Evolutionary conservation across 1,140 invertebrate species (phyloP).

Genomic region (Drosophila serrata): DNA sequence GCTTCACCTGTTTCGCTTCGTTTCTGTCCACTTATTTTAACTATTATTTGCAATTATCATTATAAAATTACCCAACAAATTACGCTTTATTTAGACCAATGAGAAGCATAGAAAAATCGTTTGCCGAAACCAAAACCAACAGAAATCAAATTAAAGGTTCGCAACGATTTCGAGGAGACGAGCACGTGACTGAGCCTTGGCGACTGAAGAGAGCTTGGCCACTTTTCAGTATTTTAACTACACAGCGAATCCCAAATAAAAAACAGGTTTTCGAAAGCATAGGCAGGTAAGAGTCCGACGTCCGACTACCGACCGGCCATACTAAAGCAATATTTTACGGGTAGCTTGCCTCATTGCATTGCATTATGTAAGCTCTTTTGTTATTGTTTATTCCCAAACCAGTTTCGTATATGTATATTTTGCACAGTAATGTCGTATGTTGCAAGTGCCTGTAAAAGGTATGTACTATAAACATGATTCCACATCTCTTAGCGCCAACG

Average conservation of each 20-base stretch:
- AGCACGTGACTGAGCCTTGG: slow-evolving; percentile 42
- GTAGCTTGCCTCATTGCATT: slow-evolving; percentile 49
- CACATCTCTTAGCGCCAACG: slow-evolving; percentile 22
- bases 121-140: slow-evolving; percentile 1
- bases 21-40: slow-evolving; percentile 1
- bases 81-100: background rate
- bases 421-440: slow-evolving; percentile 37
- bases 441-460: slow-evolving; percentile 38
- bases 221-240: slow-evolving; percentile 13
- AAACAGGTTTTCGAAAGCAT: slow-evolving; percentile 52
- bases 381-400: slow-evolving; percentile 51
- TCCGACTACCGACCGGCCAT: slow-evolving; percentile 37
- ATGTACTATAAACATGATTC: slow-evolving; percentile 39
- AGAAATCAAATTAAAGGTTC: slow-evolving; percentile 1
- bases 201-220: slow-evolving; percentile 17
- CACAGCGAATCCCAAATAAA: slow-evolving; percentile 19
- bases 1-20: background rate
- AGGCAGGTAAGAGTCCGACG: slow-evolving; percentile 13
- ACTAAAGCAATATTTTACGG: slow-evolving; percentile 34
- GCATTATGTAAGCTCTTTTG: slow-evolving; percentile 55
- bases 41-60: slow-evolving; percentile 1
- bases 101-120: slow-evolving; percentile 18
- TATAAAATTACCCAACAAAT: slow-evolving; percentile 10
- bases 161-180: slow-evolving; percentile 5
- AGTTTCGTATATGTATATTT: slow-evolving; percentile 32